Conservation (phyloP, 2,113 vertebrate species). For the Aphelocoma coerulescens region DNA sequence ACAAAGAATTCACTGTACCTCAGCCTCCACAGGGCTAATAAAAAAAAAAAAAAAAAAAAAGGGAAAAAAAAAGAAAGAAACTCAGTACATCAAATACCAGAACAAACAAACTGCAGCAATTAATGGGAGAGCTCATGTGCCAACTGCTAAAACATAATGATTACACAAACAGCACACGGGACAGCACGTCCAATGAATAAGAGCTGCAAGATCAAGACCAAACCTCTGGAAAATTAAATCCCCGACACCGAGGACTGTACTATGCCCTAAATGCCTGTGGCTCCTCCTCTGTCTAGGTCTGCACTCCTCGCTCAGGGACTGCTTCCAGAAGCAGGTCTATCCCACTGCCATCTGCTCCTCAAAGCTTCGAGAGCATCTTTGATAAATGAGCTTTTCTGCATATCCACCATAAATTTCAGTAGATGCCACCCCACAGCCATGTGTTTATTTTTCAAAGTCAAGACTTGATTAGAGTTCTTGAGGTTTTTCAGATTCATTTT, state of each 20-base stretch:
- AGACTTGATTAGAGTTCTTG: slow-evolving; percentile 36
- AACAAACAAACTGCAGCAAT: slow-evolving; percentile 51
- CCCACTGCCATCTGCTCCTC: slow-evolving; percentile 35
- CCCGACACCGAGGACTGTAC: slow-evolving; percentile 12
- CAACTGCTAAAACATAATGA: slow-evolving; percentile 32
- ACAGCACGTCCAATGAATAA: background rate
- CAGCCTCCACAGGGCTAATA: slow-evolving; percentile 40
- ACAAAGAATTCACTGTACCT: slow-evolving; percentile 61
- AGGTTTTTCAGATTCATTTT: slow-evolving; percentile 21
- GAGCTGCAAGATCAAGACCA: background rate
- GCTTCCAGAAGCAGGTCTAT: background rate
- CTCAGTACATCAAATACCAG: slow-evolving; percentile 44
- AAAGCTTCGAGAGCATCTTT: background rate
- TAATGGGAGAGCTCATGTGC: slow-evolving; percentile 34
- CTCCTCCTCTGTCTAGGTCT: slow-evolving; percentile 12
- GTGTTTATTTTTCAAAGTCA: slow-evolving; percentile 55
- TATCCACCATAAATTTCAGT: slow-evolving; percentile 10
- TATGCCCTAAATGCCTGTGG: slow-evolving; percentile 38
- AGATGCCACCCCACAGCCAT: slow-evolving; percentile 2
- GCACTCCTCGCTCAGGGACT: background rate
- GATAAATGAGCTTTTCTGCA: slow-evolving; percentile 31
- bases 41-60: background rate
- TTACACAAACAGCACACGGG: background rate
- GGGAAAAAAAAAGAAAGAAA: background rate
- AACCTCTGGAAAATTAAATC: slow-evolving; percentile 63